Evolutionary conservation across 2,888 invertebrate species (phyloP), one percentile per base, ranked within the genome.

Genomic region (Lymantria dispar): DNA sequence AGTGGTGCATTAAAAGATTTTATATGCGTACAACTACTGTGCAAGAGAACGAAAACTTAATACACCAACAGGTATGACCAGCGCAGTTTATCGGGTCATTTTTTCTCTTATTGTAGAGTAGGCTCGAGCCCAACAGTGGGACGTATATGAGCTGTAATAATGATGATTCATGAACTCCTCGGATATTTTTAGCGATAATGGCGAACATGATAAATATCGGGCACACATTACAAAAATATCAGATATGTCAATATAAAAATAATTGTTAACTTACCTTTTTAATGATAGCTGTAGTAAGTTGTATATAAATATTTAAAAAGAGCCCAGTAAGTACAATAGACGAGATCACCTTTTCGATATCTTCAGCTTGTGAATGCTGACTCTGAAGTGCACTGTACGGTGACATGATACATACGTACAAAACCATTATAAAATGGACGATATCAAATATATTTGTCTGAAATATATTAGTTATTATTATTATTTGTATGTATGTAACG

Each of bases 281-380:
- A 54, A 80, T 70, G 49, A 88, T 84, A 54, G 91, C 88, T 1
- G 92, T 92, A 11, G 90, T 92, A 8, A 92, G 78, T 56, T 92
- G 89, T 50, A 90, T 61, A 56, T 89, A 88, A 42, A 92, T 78
- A 52, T 92, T 92, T 0, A 92, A 54, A 15, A 91, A 44, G 44
- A 91, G 72, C 3, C 86, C 82, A 1, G 82, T 60, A 14, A 83
- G 78, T 3, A 92, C 74, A 3, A 92, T 76, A 0, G 80, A 78
- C 12, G 70, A 76, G 15, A 87, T 43, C 0, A 85, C 80, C 33
- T 60, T 74, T 48, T 87, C 80, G 43, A 76, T 60, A 8, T 81
- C 70, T 0, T 87, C 79, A 44, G 75, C 60, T 7, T 81, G 70
- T 0, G 82, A 72, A 47, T 80, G 78, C 1, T 60, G 51, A 38